Conservation (phyloP, 2,888 invertebrate genomes). For the Morpho deidamia region DNA sequence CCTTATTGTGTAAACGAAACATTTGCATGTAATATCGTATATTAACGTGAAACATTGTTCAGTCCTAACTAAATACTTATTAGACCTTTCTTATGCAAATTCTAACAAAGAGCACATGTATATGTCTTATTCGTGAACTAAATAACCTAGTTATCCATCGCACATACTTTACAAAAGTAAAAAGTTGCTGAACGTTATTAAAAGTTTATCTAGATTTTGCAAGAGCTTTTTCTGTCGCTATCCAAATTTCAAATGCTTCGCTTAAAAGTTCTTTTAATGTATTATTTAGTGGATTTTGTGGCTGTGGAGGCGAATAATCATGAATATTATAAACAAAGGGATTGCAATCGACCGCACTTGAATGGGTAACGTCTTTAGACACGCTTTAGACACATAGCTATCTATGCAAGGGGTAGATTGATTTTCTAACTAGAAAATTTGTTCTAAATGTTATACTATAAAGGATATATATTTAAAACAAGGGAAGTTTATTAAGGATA, state of each 20-base stretch:
- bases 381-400: too few species aligned
- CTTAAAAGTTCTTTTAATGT: neutral
- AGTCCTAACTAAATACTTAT: slow-evolving; percentile 16
- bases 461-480: too few species aligned
- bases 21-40: slow-evolving; percentile 4
- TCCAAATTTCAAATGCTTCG: neutral
- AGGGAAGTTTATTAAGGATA: too few species aligned
- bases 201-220: neutral
- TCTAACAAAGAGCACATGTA: slow-evolving; percentile 19
- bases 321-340: too few species aligned
- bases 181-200: neutral
- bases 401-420: too few species aligned
- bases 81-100: slow-evolving; percentile 20
- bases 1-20: neutral
- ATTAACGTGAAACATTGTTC: slow-evolving; percentile 8
- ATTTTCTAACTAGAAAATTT: too few species aligned
- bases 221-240: too few species aligned
- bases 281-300: slow-evolving; percentile 1
- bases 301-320: neutral
- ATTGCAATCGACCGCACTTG: too few species aligned
- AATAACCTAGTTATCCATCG: slow-evolving; percentile 27
- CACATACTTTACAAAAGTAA: slow-evolving; percentile 1
- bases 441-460: too few species aligned
- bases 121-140: slow-evolving; percentile 13
- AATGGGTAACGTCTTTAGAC: too few species aligned